Conservation (phyloP, 2,113 vertebrate species). For the Atrichornis clamosus region DNA sequence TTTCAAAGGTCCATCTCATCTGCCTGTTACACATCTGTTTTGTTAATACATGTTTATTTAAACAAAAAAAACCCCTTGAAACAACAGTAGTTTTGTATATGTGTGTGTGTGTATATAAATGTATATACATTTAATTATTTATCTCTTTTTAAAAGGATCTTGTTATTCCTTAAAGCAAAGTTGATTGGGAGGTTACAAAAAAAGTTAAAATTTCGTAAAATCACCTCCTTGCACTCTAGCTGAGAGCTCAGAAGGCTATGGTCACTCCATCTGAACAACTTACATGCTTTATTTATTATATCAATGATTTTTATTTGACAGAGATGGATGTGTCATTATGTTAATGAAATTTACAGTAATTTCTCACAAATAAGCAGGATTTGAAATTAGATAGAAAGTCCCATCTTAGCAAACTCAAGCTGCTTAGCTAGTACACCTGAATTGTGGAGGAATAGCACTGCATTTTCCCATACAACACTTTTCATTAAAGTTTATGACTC, state of each 20-base stretch:
- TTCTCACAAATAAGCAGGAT: neutral
- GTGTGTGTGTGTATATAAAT: no score
- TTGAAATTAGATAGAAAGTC: neutral
- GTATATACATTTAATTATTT: neutral
- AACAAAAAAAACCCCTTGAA: neutral
- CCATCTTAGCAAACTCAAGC: neutral
- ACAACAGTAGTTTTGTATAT: neutral
- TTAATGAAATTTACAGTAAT: neutral
- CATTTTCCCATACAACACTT: neutral
- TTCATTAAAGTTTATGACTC: neutral
- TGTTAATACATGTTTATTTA: neutral
- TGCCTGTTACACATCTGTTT: neutral
- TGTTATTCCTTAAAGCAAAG: neutral
- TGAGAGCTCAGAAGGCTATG: neutral
- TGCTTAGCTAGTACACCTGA: neutral
- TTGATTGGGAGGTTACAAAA: neutral
- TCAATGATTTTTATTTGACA: neutral
- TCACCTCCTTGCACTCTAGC: neutral
- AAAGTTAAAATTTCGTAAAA: neutral
- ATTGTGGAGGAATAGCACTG: neutral
- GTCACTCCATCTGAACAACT: neutral
- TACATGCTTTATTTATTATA: neutral
- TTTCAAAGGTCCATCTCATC: conserved; percentile 27
- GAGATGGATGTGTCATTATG: neutral
- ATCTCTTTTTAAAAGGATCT: neutral